Base-by-base conservation (phyloP, 2,888 invertebrate species). In the Pammene aurita region DNA sequence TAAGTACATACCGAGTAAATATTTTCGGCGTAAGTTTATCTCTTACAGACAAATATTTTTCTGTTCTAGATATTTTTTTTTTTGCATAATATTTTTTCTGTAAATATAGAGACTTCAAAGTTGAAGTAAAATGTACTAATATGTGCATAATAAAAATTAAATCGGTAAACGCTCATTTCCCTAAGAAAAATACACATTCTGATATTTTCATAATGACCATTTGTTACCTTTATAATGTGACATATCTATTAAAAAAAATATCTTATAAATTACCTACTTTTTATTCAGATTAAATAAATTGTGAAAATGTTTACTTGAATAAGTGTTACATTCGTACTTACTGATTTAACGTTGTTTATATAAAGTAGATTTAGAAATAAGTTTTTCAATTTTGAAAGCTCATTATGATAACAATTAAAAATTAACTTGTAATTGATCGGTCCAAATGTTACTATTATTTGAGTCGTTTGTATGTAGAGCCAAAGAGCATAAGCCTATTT, bases 391-490 rank as follows among this genome's bases (percentile, higher is more conserved):
- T 58, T 52, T 60, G 42, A 14, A 60, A 13, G 41, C 41, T 61
- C 54, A 44, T n/a, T 61, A 18, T 34, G 48, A 10, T 67, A 67
- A 34, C 11, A 35, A 18, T 42, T 56, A 44, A 57, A 57, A 57
- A 26, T 58, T 38, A 35, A 34, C 50, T 67, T 57, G 35, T 67
- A 63, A 63, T 62, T 62, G 44, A 63, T 57, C 48, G 63, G 57
- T 57, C 63, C 63, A 62, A 62, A 38, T 68, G 52, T 52, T 44
- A 62, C 55, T 18, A 50, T 0, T n/a, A n/a, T n/a, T n/a, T 50
- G 55, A 56, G n/a, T 16, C n/a, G 34, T 63, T 48, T 50, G 50
- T 50, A 50, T 50, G 62, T 7, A 62, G 48, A 62, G 42, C 9
- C 48, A n/a, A 46, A 26, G 34, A 41, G 14, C 14, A 18, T 18